Conservation (phyloP, 2,113 vertebrate genomes). For the Sinosuthora webbiana region DNA sequence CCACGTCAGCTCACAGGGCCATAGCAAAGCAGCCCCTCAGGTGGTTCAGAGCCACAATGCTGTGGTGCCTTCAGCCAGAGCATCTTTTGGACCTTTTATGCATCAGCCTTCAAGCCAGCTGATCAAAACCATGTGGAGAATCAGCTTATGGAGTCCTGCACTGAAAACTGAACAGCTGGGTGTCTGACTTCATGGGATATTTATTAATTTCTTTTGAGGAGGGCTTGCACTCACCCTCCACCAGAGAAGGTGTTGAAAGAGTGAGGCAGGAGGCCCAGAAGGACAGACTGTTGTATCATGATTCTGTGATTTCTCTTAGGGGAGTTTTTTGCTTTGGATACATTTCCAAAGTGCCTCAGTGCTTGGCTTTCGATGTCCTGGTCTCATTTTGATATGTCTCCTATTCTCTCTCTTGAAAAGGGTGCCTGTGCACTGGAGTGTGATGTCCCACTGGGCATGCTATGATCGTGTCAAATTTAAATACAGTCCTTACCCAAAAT, state of each 20-base stretch:
- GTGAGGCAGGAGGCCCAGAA: neutral
- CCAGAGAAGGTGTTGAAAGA: neutral
- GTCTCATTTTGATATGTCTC: neutral
- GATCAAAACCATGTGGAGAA: neutral
- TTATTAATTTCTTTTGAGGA: neutral
- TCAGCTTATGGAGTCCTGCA: neutral
- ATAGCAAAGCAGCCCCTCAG: neutral
- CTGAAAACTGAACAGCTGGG: neutral
- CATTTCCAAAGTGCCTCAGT: neutral
- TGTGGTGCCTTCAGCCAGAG: neutral
- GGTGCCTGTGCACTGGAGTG: neutral
- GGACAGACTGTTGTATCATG: neutral
- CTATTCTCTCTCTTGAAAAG: neutral
- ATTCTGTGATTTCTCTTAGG: neutral
- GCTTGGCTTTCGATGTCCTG: neutral
- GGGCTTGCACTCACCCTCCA: neutral
- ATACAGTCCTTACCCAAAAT: neutral
- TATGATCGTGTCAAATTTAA: neutral
- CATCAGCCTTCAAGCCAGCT: neutral
- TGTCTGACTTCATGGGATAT: neutral
- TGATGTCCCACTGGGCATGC: neutral
- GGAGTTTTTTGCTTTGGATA: neutral
- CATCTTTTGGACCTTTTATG: neutral
- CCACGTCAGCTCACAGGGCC: neutral
- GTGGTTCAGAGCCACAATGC: neutral